Evolutionary conservation across 2,888 invertebrate genomes (phyloP), one percentile per base, ranked within the genome.

Genomic region (Plutella xylostella): DNA sequence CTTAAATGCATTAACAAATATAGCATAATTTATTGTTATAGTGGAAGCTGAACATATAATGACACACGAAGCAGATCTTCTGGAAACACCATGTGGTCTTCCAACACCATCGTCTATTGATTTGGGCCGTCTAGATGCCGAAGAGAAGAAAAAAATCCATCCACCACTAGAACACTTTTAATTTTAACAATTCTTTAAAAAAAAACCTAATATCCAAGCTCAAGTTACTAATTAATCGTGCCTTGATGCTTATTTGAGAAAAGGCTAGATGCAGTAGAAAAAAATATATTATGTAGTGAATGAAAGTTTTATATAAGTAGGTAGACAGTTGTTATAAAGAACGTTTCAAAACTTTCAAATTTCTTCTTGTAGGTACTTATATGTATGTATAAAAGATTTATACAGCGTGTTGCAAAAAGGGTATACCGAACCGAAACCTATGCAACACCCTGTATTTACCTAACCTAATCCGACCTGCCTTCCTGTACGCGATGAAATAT

Each of bases 41-140:
- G 92, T 87, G 74, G 92, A 92, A 79, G 92, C 92, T 18, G 91
- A 92, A 63, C 90, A 91, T 70, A 91, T 93, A 47, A 87, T 93
- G 86, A 88, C 90, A 44, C 90, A 90, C 55, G 92, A 93, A 63
- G 73, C 83, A 9, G 89, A 90, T 38, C 70, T 89, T 42, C 68
- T 93, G n/a, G 88, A 89, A 50, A 79, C 90, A 69, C 92, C 93
- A 0, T 87, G 89, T 48, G 92, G 92, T 4, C 70, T 92, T 1
- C 92, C 93, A n/a, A 88, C 90, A 0, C 88, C 91, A 1, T 87
- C 90, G 0, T 86, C 87, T n/a, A 86, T 91, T 20, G 91, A 91
- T 56, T 85, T 88, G 48, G 89, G 89, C 0, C 85, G 90, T 2
- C 67, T 86, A 20, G 86, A 88, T 41, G 85, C 78, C 2, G 88